Base-by-base conservation (phyloP, 2,113 vertebrate genomes). In the Callionymus lyra region DNA sequence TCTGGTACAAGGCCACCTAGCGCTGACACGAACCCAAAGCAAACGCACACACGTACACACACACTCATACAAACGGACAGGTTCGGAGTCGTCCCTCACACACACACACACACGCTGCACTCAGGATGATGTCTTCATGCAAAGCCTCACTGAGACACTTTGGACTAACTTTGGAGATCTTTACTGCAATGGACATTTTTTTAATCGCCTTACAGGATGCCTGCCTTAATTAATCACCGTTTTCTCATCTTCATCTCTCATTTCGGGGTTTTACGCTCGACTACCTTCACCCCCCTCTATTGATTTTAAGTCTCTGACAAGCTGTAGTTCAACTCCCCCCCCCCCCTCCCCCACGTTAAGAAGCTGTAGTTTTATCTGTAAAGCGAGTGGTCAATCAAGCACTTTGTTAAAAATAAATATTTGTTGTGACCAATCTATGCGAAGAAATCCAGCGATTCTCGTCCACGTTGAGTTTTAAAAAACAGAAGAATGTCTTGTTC, bases 121-220 rank as follows among this genome's bases (percentile, higher is more conserved):
- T 74, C 77, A 84, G 62, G 77, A 73, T 76, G 67, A 76, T 74
- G 63, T 80, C 70, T 73, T 77, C 66, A 75, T 66, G 41, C 68
- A 78, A 77, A 70, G 65, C 70, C 76, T 80, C 74, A 77, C 71
- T 68, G 74, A 82, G 80, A 80, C 80, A 78, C 74, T 83, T 84
- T 82, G 79, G 77, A 86, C 73, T 81, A 77, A 74, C 72, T 76
- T 76, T 59, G 57, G 68, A 79, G 77, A 82, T 72, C 61, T 63
- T 27, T 68, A 75, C 67, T 72, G 67, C 72, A 73, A 74, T 72
- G 65, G 60, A 80, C 76, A 82, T 79, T 31, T 82, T 80, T 63
- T 83, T 76, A 74, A 82, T 83, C 57, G 85, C 85, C 84, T 86
- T 87, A 82, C 72, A 72, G 72, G 70, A 63, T 71, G 70, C 73